phyloP scores from a whole-genome alignment of 2,797 vertebrate genomes.

The Oceanodroma leucorhoa region DNA sequence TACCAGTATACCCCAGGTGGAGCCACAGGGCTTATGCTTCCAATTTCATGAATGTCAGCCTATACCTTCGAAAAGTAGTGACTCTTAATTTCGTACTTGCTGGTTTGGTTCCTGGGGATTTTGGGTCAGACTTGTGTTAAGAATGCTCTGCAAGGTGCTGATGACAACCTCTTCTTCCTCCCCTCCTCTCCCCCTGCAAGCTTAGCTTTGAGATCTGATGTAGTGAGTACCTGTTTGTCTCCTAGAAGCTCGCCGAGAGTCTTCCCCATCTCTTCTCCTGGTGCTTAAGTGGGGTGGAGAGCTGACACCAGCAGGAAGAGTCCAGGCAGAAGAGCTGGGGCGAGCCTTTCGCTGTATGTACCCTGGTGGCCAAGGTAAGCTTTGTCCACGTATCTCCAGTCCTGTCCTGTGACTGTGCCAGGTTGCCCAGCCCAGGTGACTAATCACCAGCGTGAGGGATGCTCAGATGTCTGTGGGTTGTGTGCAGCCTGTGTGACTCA shows the following conservation, averaged over 20 bases:
- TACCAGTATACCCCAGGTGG: not conserved
- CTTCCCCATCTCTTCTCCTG: slow-evolving; percentile 85
- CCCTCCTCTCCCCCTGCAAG: not conserved
- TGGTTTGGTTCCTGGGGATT: not conserved
- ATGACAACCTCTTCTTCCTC: not conserved
- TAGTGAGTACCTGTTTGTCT: slow-evolving; percentile 6
- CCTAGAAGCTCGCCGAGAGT: slow-evolving; percentile 83
- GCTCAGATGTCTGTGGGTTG: not conserved
- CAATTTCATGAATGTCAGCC: not conserved
- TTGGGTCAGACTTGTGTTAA: not conserved
- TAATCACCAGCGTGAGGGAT: rapidly evolving
- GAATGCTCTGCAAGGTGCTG: not conserved
- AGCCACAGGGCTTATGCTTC: not conserved
- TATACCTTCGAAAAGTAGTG: not conserved
- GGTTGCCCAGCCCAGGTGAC: not conserved
- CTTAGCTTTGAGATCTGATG: not conserved
- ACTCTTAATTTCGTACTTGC: not conserved
- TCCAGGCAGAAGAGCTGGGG: slow-evolving; percentile 95
- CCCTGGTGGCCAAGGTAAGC: slow-evolving; percentile 93
- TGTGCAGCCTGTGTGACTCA: not conserved
- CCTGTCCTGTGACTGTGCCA: not conserved
- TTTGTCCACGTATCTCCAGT: rapidly evolving
- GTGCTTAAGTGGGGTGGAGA: slow-evolving; percentile 97
- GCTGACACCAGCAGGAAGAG: slow-evolving; percentile 90
- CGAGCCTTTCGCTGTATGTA: slow-evolving; percentile 97